Evolutionary conservation across 2,113 vertebrate genomes (phyloP).

Genomic region (Taxidea taxus): DNA sequence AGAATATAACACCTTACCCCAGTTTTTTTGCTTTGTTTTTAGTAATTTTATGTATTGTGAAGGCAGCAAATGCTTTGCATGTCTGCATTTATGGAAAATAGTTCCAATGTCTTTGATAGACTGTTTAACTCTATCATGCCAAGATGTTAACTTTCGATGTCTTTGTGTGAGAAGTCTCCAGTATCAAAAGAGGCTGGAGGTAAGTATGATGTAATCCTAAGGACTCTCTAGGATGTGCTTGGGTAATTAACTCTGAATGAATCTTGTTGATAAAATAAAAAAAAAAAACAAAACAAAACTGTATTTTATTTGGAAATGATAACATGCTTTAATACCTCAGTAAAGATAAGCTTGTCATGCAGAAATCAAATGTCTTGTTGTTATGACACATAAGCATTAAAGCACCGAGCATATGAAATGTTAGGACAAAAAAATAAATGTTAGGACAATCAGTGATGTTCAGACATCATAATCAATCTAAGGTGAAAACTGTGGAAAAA

Average conservation of each 20-base stretch:
- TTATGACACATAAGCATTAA: neutral
- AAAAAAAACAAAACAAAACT: neutral
- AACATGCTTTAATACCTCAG: neutral
- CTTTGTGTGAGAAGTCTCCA: neutral
- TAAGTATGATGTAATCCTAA: neutral
- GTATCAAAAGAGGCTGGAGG: neutral
- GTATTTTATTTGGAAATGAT: slow-evolving; percentile 14
- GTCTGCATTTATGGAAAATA: neutral
- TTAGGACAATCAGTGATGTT: neutral
- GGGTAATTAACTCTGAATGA: neutral
- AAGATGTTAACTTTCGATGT: neutral
- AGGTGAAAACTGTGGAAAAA: neutral
- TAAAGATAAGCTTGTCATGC: neutral
- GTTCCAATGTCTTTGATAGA: neutral
- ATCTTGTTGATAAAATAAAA: neutral
- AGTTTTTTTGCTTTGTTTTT: neutral
- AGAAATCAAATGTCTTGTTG: neutral
- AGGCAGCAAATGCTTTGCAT: neutral
- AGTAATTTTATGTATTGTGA: neutral
- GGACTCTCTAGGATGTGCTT: neutral
- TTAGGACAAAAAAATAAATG: neutral
- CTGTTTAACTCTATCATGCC: neutral
- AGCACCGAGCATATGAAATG: neutral
- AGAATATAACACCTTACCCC: neutral
- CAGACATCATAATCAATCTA: neutral